Base-by-base conservation (phyloP, 2,113 vertebrate genomes). In the Nicator chloris region DNA sequence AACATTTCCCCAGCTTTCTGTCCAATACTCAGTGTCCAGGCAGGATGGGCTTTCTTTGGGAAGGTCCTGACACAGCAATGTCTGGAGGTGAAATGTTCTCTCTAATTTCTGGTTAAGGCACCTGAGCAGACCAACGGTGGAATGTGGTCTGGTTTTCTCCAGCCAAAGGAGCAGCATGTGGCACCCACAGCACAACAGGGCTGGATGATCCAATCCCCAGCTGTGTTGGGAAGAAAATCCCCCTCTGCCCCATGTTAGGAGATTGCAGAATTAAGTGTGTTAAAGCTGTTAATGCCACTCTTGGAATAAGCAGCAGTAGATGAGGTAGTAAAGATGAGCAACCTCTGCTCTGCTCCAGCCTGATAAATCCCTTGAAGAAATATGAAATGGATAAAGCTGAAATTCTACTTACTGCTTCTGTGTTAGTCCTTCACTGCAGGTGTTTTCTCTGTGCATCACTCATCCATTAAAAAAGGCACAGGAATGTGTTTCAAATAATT, bases 71-170 rank as follows among this genome's bases (percentile, higher is more conserved):
- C 69, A 15, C 31, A 30, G 24, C 0, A 0, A 30, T 2, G 11
- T 10, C 24, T 39, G 72, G 50, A 40, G 50, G 27, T 71, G 26
- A 61, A 42, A 61, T 4, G 7, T 20, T 59, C 19, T 54, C 71
- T 56, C 54, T 28, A 11, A 70, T 47, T 81, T 33, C 69, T 78
- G 54, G 24, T n/a, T 45, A 10, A 66, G 3, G 19, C 4, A 22
- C 1, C 5, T 17, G 49, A 64, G 26, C 71, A 49, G 60, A 47
- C 5, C 65, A 53, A 5, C 2, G 23, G 42, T 1, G 22, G 42
- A 63, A 66, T 0, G 0, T 2, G 39, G n/a, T 6, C 20, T 10
- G 4, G 47, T 26, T 75, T 53, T 45, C 33, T 2, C 49, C 69
- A 60, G 39, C 33, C 10, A 28, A 50, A 57, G 1, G 26, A 79